Evolutionary conservation across 2,888 invertebrate genomes (phyloP).

Genomic region (Acronicta psi): DNA sequence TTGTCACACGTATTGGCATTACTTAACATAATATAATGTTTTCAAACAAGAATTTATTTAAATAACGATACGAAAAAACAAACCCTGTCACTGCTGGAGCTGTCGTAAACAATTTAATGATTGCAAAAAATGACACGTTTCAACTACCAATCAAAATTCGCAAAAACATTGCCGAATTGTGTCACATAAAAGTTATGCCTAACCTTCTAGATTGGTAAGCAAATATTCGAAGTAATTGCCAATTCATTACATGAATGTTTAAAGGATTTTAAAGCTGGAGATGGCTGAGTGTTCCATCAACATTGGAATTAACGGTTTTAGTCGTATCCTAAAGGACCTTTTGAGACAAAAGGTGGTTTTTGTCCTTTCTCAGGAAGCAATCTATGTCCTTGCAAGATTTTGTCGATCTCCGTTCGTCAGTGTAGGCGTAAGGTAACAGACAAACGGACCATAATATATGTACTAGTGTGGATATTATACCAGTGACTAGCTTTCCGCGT

Average conservation of each 20-base stretch:
- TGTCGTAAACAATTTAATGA: constrained; percentile 26
- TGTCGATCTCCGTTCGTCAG: no score
- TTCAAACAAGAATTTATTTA: constrained; percentile 53
- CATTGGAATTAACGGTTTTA: no score
- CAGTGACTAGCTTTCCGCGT: no score
- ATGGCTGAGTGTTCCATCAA: not conserved
- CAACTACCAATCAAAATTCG: constrained; percentile 13
- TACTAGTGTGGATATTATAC: no score
- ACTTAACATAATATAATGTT: constrained; percentile 40
- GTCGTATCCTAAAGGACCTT: no score
- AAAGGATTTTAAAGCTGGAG: not conserved
- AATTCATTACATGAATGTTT: not conserved
- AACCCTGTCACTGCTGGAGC: constrained; percentile 22
- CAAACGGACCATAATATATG: no score
- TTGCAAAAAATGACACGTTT: constrained; percentile 8
- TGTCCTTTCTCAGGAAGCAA: no score
- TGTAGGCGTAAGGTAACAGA: no score
- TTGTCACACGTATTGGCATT: constrained; percentile 22
- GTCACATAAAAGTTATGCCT: not conserved
- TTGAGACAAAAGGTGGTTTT: no score
- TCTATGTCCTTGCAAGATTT: no score
- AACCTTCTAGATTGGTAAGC: not conserved
- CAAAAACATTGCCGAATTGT: constrained; percentile 2
- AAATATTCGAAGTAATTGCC: not conserved
- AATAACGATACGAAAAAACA: constrained; percentile 46